These are phyloP conservation scores for Tenodera sinensis DNA, from an alignment of 2,888 invertebrate genomes.

Conservation along the genomic window DNA sequence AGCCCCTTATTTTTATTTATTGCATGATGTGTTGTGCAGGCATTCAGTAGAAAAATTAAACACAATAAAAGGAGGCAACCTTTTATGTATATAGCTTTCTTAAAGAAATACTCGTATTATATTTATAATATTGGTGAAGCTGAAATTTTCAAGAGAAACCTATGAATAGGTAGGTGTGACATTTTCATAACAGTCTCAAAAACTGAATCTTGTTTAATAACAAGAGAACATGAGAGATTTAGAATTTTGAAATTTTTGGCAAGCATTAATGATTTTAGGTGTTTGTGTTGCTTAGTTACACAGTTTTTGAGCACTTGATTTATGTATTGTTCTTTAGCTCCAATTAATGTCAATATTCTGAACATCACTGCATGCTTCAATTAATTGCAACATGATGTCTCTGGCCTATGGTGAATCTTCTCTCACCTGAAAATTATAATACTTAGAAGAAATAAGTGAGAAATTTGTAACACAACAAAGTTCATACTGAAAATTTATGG, in stretches of 20 bases:
- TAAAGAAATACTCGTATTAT: not conserved
- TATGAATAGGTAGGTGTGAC: too few species aligned
- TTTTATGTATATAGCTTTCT: not conserved
- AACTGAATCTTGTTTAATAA: not conserved
- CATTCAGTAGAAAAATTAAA: not conserved
- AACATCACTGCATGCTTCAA: not conserved
- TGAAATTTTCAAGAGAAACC: too few species aligned
- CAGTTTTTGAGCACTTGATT: not conserved
- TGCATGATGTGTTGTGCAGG: not conserved
- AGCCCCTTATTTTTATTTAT: not conserved
- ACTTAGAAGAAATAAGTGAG: not conserved
- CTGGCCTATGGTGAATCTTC: not conserved
- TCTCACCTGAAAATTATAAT: not conserved
- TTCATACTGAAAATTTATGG: not conserved
- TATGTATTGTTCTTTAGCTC: not conserved
- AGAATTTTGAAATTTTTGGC: not conserved
- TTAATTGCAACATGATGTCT: not conserved
- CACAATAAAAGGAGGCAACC: not conserved
- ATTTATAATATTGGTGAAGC: not conserved
- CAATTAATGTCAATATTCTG: not conserved
- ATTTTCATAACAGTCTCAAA: not conserved
- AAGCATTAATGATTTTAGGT: not conserved
- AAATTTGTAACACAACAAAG: not conserved
- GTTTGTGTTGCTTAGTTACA: not conserved
- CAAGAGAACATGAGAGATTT: not conserved